These are phyloP conservation scores for Pseudolycoriella hygida DNA, from an alignment of 2,888 invertebrate genomes.

Conservation along the genomic window DNA sequence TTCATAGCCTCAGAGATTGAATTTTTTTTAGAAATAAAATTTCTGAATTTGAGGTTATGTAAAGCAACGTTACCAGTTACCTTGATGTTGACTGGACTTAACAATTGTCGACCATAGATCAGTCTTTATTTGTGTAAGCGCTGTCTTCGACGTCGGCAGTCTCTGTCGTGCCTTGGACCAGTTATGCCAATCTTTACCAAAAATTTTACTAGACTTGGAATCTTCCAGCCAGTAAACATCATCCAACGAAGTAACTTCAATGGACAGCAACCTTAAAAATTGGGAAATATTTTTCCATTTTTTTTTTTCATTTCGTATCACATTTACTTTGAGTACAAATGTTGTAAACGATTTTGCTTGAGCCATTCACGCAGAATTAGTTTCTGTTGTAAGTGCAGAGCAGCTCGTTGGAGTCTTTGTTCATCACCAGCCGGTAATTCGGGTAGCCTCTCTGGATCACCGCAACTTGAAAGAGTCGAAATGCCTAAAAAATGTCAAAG, in stretches of 20 bases:
- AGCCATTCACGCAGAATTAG: constrained; percentile 76
- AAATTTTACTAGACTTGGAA: constrained; percentile 52
- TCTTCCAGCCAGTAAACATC: constrained; percentile 85
- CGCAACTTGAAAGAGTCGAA: constrained; percentile 66
- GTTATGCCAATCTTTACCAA: constrained; percentile 60
- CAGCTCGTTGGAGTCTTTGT: constrained; percentile 64
- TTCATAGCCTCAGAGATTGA: too few relatives aligned
- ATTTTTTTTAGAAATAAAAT: too few relatives aligned
- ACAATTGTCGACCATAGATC: constrained; percentile 76
- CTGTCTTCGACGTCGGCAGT: constrained; percentile 64
- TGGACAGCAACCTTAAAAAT: constrained; percentile 44
- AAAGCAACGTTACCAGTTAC: constrained; percentile 32
- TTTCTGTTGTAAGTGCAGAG: constrained; percentile 62
- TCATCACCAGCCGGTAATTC: constrained; percentile 73
- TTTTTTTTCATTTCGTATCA: not conserved
- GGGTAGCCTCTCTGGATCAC: constrained; percentile 53
- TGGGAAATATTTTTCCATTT: constrained; percentile 5
- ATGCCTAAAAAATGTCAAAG: constrained; percentile 39
- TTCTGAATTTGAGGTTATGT: too few relatives aligned
- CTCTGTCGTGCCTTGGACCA: constrained; percentile 70
- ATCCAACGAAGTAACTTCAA: constrained; percentile 71
- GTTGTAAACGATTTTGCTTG: constrained; percentile 50
- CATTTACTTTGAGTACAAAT: constrained; percentile 49
- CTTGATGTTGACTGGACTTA: constrained; percentile 69
- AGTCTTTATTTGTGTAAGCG: constrained; percentile 57